A percentile compares a stretch with the other conserved stretches of the same genome.
These are phyloP conservation scores for Cylindroiulus punctatus DNA, from an alignment of 2,888 invertebrate species.

Conservation along the genomic window DNA sequence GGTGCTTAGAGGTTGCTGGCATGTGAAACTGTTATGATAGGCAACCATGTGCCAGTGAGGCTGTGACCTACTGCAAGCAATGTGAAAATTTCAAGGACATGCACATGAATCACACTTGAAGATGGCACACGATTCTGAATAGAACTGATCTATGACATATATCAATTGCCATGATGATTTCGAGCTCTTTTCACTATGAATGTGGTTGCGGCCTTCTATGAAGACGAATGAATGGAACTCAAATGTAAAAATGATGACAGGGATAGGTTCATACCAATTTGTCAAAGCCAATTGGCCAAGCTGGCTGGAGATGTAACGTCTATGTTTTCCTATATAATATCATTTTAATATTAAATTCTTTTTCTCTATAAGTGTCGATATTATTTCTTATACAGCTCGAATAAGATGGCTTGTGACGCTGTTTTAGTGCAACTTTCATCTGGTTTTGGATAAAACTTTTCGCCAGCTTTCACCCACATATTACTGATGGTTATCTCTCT, in stretches of 20 bases:
- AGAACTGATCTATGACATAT: not conserved
- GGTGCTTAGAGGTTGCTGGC: not conserved
- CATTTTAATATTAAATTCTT: constrained; percentile 18
- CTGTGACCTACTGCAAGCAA: not conserved
- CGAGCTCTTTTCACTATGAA: not conserved
- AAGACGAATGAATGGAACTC: not conserved
- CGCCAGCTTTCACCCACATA: not conserved
- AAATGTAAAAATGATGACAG: not conserved
- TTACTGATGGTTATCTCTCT: not conserved
- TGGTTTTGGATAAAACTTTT: not conserved
- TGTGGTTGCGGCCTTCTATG: not conserved
- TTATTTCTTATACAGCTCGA: not conserved
- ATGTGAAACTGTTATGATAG: not conserved
- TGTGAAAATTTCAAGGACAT: no score
- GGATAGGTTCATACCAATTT: not conserved
- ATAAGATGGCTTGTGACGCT: not conserved
- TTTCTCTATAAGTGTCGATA: constrained; percentile 9
- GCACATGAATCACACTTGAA: no score
- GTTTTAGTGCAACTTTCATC: not conserved
- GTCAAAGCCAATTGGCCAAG: not conserved
- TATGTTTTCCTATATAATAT: constrained; percentile 4
- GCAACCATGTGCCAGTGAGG: not conserved
- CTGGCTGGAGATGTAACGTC: not conserved
- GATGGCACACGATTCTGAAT: not conserved
- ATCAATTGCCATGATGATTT: not conserved